Evolutionary conservation across 2,888 invertebrate genomes (phyloP).

Genomic region (Ichneumoninae sp.): DNA sequence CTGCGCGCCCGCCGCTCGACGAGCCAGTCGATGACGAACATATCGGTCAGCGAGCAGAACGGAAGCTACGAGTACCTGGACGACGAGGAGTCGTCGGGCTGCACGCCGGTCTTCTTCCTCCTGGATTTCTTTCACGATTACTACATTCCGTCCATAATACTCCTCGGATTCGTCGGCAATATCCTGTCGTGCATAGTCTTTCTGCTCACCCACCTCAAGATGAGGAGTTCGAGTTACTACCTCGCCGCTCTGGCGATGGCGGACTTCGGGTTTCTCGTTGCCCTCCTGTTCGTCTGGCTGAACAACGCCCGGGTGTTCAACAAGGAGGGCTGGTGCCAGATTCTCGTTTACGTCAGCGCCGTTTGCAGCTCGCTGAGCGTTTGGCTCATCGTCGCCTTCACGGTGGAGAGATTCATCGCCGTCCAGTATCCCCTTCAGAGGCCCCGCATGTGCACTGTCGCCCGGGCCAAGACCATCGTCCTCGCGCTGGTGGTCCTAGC

Average conservation of each 20-base stretch:
- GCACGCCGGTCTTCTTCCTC: conserved; percentile 79
- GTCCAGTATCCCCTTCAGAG: conserved; percentile 88
- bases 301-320: conserved; percentile 86
- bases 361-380: conserved; percentile 88
- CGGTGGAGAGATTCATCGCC: conserved; percentile 89
- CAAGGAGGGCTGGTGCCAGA: conserved; percentile 87
- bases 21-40: conserved; percentile 23
- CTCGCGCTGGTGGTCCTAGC: conserved; percentile 84
- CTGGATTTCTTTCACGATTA: conserved; percentile 86
- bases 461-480: conserved; percentile 86
- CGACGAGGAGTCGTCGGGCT: conserved; percentile 73
- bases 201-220: conserved; percentile 86
- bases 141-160: conserved; percentile 87
- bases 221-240: conserved; percentile 88
- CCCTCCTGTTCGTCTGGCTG: conserved; percentile 86
- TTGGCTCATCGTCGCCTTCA: conserved; percentile 90
- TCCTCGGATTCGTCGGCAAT: conserved; percentile 87
- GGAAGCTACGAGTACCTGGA: conserved; percentile 69
- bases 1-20: conserved; percentile 45
- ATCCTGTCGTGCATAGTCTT: conserved; percentile 87
- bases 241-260: conserved; percentile 87
- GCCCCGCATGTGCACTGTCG: conserved; percentile 87
- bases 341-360: conserved; percentile 85
- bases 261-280: conserved; percentile 87
- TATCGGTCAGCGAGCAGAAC: conserved; percentile 57